Evolutionary conservation across 2,888 invertebrate genomes (phyloP).

Genomic region (Cryptus armator): DNA sequence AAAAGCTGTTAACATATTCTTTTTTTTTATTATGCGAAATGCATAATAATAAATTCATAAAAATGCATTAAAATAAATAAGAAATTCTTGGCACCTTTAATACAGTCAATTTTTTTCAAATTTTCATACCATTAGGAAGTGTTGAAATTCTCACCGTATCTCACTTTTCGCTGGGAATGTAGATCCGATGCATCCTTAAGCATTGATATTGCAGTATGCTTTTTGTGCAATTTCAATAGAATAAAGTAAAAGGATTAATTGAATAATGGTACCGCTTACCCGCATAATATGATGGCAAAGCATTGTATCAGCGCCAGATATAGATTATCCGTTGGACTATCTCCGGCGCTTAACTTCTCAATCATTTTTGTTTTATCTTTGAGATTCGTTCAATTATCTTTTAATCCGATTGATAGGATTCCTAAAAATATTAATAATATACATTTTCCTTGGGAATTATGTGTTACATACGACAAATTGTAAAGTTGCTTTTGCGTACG

Average conservation of each 20-base stretch:
- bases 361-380: constrained; percentile 22
- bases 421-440: constrained; percentile 14
- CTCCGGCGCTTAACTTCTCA: constrained; percentile 61
- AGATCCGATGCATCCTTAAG: too few species aligned
- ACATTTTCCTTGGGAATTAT: not conserved
- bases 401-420: constrained; percentile 5
- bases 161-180: too few species aligned
- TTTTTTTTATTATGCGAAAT: too few species aligned
- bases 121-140: too few species aligned
- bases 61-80: too few species aligned
- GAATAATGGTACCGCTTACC: constrained; percentile 87
- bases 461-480: not conserved
- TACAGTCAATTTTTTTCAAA: too few species aligned
- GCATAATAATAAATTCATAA: too few species aligned
- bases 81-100: too few species aligned
- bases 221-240: not conserved
- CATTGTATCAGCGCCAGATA: constrained; percentile 97
- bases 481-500: not conserved
- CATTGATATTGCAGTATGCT: too few species aligned
- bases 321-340: constrained; percentile 90
- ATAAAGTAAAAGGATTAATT: not conserved
- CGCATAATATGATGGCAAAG: constrained; percentile 95
- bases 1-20: too few species aligned
- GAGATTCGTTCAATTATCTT: not conserved
- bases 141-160: too few species aligned